phyloP scores from a whole-genome alignment of 2,888 invertebrate species.

The Petrolisthes manimaculis region DNA sequence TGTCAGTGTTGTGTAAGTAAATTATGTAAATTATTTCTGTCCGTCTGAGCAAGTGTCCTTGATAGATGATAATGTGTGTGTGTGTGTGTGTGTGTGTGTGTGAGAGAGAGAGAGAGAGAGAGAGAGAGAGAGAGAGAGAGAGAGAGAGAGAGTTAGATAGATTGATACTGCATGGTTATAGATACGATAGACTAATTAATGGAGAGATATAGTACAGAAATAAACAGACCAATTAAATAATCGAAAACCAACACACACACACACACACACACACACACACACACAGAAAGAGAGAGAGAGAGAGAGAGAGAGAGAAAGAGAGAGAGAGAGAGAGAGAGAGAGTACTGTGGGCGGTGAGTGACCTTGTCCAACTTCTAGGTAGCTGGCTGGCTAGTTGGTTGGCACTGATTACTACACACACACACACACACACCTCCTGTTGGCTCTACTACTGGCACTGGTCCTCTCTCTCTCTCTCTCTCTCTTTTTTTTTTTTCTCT shows the following conservation, averaged over 20 bases:
- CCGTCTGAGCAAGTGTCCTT: too few relatives aligned
- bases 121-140: background rate
- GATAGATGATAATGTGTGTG: too few relatives aligned
- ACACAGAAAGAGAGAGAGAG: too few relatives aligned
- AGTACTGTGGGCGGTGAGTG: background rate
- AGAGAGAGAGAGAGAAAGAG: background rate
- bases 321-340: background rate
- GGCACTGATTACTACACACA: too few relatives aligned
- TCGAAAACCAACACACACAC: background rate
- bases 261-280: too few relatives aligned
- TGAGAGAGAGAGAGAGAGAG: background rate
- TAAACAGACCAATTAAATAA: background rate
- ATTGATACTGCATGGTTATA: background rate
- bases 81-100: conserved; percentile 17
- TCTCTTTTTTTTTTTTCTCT: background rate
- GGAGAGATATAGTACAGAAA: background rate
- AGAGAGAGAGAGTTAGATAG: background rate
- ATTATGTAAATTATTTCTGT: too few relatives aligned
- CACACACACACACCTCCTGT: background rate
- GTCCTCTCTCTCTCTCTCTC: conserved; percentile 13
- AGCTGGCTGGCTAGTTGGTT: background rate
- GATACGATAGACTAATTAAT: background rate
- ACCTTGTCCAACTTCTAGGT: background rate
- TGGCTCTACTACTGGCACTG: background rate
- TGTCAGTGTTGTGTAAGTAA: too few relatives aligned